phyloP scores from a whole-genome alignment of 1,140 invertebrate genomes.

The Spodoptera litura region DNA sequence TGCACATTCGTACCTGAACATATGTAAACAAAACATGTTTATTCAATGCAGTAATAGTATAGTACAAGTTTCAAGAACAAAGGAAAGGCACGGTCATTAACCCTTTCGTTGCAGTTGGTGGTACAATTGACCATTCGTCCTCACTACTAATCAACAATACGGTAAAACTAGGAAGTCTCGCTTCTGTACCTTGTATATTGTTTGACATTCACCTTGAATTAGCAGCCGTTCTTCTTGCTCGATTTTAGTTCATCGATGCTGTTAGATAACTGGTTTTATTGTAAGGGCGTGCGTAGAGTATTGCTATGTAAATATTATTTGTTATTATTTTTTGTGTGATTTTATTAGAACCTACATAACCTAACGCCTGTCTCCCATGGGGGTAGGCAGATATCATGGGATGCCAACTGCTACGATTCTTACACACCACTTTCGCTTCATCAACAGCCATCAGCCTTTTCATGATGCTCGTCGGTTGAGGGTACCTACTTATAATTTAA shows the following conservation, averaged over 20 bases:
- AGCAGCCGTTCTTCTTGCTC: slow-evolving; percentile 36
- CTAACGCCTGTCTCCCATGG: too few relatives aligned
- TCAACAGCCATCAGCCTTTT: too few relatives aligned
- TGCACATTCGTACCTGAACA: not conserved
- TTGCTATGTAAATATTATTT: too few relatives aligned
- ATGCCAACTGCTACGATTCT: too few relatives aligned
- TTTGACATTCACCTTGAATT: slow-evolving; percentile 52
- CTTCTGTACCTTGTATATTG: slow-evolving; percentile 25
- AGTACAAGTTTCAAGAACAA: slow-evolving; percentile 26
- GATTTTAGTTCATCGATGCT: slow-evolving; percentile 49
- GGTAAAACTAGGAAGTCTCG: slow-evolving; percentile 34
- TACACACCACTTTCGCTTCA: too few relatives aligned
- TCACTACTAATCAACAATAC: slow-evolving; percentile 36
- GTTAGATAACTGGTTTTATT: slow-evolving; percentile 39
- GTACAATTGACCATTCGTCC: slow-evolving; percentile 7
- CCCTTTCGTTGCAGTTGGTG: slow-evolving; percentile 19
- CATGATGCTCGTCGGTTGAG: too few relatives aligned
- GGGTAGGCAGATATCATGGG: too few relatives aligned
- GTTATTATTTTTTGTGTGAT: too few relatives aligned
- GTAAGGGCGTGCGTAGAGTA: not conserved
- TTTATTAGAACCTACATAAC: too few relatives aligned
- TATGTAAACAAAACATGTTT: not conserved
- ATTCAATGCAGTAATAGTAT: not conserved
- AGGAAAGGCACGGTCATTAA: slow-evolving; percentile 47
- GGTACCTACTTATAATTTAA: too few relatives aligned